phyloP scores from a whole-genome alignment of 2,113 vertebrate species.

The Scalopus aquaticus region DNA sequence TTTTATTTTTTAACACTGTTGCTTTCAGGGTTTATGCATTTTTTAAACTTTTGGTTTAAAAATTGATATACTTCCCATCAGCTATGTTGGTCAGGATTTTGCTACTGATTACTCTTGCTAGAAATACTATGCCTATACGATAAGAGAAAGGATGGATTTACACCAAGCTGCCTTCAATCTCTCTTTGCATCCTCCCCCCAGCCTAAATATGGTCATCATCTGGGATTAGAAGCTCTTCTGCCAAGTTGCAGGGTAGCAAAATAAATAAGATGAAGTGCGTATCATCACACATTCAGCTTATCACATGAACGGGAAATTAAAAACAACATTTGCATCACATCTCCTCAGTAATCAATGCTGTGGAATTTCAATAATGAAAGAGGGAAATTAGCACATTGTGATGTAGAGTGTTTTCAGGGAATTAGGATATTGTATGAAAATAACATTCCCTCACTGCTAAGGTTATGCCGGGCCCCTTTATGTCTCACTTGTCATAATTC shows the following conservation, averaged over 20 bases:
- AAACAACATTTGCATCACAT: slow-evolving; percentile 16
- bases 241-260: neutral
- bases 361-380: slow-evolving; percentile 25
- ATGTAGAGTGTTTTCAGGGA: neutral
- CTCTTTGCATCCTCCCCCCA: neutral
- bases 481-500: neutral
- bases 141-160: neutral
- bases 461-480: neutral
- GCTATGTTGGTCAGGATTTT: neutral
- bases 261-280: neutral
- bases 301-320: neutral
- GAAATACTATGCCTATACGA: neutral
- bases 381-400: neutral
- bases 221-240: neutral
- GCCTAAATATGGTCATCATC: neutral
- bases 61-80: neutral
- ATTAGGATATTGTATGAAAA: slow-evolving; percentile 12
- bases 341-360: neutral
- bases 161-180: neutral
- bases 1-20: neutral
- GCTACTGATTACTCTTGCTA: neutral
- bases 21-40: neutral
- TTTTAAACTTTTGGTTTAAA: neutral
- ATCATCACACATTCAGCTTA: neutral
- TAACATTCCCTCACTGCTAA: neutral